phyloP scores from a whole-genome alignment of 92 coral and sea anemone genomes.

The Porites cylindrica region DNA sequence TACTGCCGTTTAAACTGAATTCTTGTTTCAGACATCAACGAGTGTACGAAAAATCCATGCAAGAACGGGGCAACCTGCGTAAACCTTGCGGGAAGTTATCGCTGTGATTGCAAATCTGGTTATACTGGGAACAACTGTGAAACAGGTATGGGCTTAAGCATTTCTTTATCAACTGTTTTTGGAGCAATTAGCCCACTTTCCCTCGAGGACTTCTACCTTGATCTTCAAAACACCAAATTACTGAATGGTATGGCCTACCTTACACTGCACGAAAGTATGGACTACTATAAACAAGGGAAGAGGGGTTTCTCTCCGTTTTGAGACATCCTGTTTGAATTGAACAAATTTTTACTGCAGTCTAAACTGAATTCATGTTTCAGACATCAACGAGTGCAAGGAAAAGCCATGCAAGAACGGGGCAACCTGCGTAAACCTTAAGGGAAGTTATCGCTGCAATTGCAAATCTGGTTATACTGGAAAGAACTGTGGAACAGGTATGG shows the following conservation, averaged over 20 bases:
- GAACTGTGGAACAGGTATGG: not conserved
- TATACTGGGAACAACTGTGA: no score
- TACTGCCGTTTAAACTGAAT: not conserved
- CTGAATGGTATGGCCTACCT: no score
- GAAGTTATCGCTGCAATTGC: conserved; percentile 68
- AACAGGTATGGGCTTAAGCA: no score
- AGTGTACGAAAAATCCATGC: not conserved
- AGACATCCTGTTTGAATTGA: no score
- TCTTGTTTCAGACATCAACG: not conserved
- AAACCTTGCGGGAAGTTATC: conserved; percentile 58
- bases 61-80: conserved; percentile 5
- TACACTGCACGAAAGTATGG: no score
- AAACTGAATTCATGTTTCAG: not conserved
- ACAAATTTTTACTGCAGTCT: not conserved
- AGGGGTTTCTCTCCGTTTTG: no score
- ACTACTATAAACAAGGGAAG: no score
- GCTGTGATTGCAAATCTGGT: no score
- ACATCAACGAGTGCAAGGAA: not conserved
- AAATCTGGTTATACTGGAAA: conserved; percentile 64
- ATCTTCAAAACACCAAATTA: no score
- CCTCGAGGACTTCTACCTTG: no score
- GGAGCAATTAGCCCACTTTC: no score
- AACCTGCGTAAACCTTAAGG: conserved; percentile 45
- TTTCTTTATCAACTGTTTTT: no score
- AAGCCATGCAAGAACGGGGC: not conserved